Conservation (phyloP, 2,113 vertebrate genomes). For the Microcebus ravelobensis region DNA sequence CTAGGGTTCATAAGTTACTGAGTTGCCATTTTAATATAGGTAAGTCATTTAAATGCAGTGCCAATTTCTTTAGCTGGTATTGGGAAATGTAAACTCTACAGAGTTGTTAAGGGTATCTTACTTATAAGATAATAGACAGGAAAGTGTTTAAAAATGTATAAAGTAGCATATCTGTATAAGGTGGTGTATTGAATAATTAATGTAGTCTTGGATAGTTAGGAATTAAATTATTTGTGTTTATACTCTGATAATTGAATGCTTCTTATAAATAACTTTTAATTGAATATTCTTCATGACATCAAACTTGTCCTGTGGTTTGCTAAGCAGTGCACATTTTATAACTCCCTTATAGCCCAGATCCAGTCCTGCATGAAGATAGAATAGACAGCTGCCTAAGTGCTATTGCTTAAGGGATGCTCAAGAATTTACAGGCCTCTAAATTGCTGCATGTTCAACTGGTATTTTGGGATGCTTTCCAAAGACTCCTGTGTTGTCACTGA, state of each 20-base stretch:
- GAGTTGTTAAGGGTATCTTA: background rate
- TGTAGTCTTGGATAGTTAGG: background rate
- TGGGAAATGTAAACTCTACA: background rate
- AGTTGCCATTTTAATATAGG: background rate
- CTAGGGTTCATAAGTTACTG: background rate
- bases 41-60: background rate
- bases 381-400: background rate
- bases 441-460: background rate
- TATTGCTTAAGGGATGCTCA: background rate
- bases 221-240: background rate
- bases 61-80: conserved; percentile 22
- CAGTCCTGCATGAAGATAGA: background rate
- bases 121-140: background rate
- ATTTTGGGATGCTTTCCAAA: background rate
- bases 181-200: background rate
- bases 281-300: background rate
- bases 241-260: background rate
- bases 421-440: background rate
- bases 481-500: background rate
- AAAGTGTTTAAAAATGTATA: background rate
- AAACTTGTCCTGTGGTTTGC: background rate
- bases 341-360: background rate
- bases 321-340: background rate
- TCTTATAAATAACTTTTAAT: background rate
- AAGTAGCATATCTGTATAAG: background rate